phyloP scores from a whole-genome alignment of 2,113 vertebrate species.

The Lutjanus erythropterus region DNA sequence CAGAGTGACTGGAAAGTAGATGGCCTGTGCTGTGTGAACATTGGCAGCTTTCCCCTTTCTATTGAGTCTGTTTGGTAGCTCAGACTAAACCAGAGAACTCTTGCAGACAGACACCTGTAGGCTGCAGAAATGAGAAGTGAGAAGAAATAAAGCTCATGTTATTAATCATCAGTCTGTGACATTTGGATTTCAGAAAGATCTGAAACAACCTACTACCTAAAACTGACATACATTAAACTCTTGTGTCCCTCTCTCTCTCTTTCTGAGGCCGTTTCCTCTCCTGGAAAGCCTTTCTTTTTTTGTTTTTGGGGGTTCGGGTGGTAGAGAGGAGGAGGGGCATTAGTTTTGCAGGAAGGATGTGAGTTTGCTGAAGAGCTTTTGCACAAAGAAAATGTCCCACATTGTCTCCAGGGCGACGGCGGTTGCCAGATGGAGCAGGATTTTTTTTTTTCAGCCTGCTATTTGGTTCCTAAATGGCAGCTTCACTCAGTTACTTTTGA shows the following conservation, averaged over 20 bases:
- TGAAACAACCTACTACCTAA: neutral
- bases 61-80: neutral
- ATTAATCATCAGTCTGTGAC: slow-evolving; percentile 6
- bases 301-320: slow-evolving; percentile 24
- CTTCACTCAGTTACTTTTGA: slow-evolving; percentile 8
- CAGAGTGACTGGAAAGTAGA: slow-evolving; percentile 20
- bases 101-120: slow-evolving; percentile 14
- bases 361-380: slow-evolving; percentile 82
- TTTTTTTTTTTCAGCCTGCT: slow-evolving; percentile 5
- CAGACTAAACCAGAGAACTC: neutral
- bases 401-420: slow-evolving; percentile 61
- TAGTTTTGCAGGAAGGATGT: slow-evolving; percentile 81
- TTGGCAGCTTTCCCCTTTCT: neutral
- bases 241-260: slow-evolving; percentile 35
- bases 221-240: neutral
- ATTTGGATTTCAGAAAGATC: neutral
- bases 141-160: neutral
- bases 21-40: slow-evolving; percentile 1
- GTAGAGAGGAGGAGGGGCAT: slow-evolving; percentile 7
- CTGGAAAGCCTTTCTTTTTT: slow-evolving; percentile 66
- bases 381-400: slow-evolving; percentile 73
- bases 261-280: slow-evolving; percentile 62
- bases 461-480: slow-evolving; percentile 29
- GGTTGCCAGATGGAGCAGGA: slow-evolving; percentile 44
- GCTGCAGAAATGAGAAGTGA: neutral